Evolutionary conservation across 2,797 vertebrate genomes (phyloP).

Genomic region (Esox masquinongy): DNA sequence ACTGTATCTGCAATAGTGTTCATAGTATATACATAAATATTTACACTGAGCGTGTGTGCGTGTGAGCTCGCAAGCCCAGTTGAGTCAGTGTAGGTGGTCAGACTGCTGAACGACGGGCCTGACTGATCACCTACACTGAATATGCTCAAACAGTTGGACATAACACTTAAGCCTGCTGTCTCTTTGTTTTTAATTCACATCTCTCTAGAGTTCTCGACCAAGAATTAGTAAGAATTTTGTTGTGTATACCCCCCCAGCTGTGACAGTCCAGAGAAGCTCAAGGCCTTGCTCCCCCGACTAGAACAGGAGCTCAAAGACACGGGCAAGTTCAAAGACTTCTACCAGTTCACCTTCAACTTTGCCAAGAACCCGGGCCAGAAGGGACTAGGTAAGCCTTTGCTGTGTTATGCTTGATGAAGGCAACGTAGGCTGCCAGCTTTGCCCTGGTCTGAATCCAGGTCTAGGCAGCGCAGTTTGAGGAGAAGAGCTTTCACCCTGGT

Average conservation of each 20-base stretch:
- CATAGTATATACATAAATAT: too few relatives aligned
- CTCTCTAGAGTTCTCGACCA: too few relatives aligned
- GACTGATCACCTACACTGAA: too few relatives aligned
- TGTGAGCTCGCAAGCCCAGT: too few relatives aligned
- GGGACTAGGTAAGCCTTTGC: conserved; percentile 84
- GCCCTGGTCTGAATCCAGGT: not conserved
- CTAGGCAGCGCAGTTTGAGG: not conserved
- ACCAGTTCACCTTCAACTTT: conserved; percentile 97
- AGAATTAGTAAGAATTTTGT: too few relatives aligned
- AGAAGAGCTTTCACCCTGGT: not conserved
- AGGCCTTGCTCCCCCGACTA: conserved; percentile 85
- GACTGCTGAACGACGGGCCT: too few relatives aligned
- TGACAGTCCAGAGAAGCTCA: conserved; percentile 91
- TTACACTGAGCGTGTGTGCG: too few relatives aligned
- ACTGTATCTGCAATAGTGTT: too few relatives aligned
- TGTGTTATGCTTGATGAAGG: not conserved
- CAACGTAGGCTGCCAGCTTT: not conserved
- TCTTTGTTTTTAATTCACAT: too few relatives aligned
- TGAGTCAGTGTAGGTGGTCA: too few relatives aligned
- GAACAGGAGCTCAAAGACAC: conserved; percentile 94
- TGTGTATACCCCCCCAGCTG: conserved; percentile 68
- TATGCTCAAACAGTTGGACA: too few relatives aligned
- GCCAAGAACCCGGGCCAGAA: conserved; percentile 97
- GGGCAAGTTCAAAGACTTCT: conserved; percentile 94
- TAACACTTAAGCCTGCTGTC: too few relatives aligned